Conservation (phyloP, 2,113 vertebrate species). For the Prionailurus viverrinus region DNA sequence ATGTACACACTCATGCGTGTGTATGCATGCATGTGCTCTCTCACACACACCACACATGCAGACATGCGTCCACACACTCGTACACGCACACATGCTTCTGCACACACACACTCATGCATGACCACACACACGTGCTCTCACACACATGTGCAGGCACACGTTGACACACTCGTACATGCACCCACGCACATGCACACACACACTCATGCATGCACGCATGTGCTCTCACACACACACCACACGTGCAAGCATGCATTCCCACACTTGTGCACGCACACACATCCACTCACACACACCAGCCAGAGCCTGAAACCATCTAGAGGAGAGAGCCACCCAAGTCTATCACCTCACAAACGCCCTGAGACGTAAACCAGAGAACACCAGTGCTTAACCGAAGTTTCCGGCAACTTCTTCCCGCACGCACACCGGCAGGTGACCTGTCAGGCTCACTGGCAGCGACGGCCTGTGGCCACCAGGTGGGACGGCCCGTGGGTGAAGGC, state of each 20-base stretch:
- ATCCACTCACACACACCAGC: background rate
- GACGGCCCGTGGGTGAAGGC: background rate
- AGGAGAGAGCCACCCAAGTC: accelerated
- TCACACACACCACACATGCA: too few relatives aligned
- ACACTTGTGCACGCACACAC: too few relatives aligned
- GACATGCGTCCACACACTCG: too few relatives aligned
- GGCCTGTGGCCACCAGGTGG: background rate
- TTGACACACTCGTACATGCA: too few relatives aligned
- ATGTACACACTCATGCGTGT: accelerated
- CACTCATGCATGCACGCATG: accelerated
- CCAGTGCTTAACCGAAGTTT: background rate
- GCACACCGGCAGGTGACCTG: accelerated
- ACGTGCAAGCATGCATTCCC: accelerated
- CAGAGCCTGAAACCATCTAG: background rate
- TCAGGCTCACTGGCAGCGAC: background rate
- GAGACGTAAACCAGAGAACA: accelerated
- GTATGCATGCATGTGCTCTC: background rate
- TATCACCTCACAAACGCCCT: accelerated
- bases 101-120: background rate
- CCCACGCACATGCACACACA: accelerated
- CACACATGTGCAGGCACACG: too few relatives aligned
- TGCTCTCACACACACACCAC: background rate
- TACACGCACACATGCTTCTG: accelerated
- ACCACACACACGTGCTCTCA: accelerated
- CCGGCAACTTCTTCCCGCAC: accelerated